A percentile compares a stretch with the other conserved stretches of the same genome.
Conservation (phyloP, 1,140 invertebrate genomes). For the Pectinophora gossypiella region DNA sequence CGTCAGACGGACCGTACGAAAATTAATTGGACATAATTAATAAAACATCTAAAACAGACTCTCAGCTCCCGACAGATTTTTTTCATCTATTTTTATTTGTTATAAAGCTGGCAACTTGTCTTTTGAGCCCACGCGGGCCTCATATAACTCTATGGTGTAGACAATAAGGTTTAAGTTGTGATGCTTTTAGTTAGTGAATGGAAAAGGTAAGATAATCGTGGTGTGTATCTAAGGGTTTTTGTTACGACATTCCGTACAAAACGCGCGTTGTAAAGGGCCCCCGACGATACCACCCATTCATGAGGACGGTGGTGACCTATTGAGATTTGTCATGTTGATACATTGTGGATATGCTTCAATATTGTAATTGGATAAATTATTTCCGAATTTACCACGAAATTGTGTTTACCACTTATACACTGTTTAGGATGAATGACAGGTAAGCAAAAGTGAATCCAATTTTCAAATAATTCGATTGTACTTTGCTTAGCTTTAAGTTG, state of each 20-base stretch:
- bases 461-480: no score
- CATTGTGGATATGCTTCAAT: slow-evolving; percentile 37
- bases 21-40: slow-evolving; percentile 74
- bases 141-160: not conserved
- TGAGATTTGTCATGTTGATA: slow-evolving; percentile 49
- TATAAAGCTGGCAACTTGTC: slow-evolving; percentile 13
- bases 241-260: slow-evolving; percentile 72
- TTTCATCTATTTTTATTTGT: slow-evolving; percentile 64
- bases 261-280: slow-evolving; percentile 71
- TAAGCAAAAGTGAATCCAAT: not conserved
- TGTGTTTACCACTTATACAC: no score
- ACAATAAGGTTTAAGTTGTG: slow-evolving; percentile 27
- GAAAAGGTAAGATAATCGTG: slow-evolving; percentile 35
- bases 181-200: slow-evolving; percentile 7
- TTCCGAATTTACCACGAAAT: no score
- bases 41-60: slow-evolving; percentile 70
- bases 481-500: no score
- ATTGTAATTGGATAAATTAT: not conserved
- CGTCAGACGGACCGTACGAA: slow-evolving; percentile 52
- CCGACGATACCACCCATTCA: slow-evolving; percentile 74
- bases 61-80: slow-evolving; percentile 56
- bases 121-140: not conserved
- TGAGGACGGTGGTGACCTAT: slow-evolving; percentile 71
- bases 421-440: not conserved
- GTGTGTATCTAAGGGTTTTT: slow-evolving; percentile 73